Conservation (phyloP, 2,888 invertebrate species). For the Xiphydria camelus region DNA sequence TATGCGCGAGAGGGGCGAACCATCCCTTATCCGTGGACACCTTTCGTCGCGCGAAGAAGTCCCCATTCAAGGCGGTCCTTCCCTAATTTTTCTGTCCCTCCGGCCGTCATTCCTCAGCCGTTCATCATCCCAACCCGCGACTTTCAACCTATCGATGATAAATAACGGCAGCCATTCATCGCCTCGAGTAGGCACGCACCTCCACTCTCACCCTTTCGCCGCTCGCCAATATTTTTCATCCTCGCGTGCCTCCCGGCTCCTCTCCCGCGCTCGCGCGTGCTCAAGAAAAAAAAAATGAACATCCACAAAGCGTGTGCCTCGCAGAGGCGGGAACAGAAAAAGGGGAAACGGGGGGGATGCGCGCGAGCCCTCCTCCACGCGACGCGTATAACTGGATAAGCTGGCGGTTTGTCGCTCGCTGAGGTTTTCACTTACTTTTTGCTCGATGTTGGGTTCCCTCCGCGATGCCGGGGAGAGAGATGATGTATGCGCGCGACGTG, state of each 20-base stretch:
- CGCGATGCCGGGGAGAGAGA: conserved; percentile 21
- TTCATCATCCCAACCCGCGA: background rate
- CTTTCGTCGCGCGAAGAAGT: background rate
- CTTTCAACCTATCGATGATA: conserved; percentile 12
- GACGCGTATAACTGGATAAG: conserved; percentile 41
- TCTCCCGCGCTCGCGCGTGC: background rate
- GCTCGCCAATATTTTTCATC: conserved; percentile 14
- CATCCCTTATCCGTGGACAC: conserved; percentile 1
- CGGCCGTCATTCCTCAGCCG: background rate
- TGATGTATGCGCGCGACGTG: conserved; percentile 38
- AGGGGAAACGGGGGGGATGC: conserved; percentile 10
- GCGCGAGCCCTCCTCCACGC: conserved; percentile 10
- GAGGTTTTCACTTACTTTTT: conserved; percentile 42
- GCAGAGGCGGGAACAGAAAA: conserved; percentile 6
- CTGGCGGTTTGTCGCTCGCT: conserved; percentile 41
- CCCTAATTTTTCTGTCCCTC: background rate
- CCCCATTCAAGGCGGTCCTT: background rate
- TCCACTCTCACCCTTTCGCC: background rate
- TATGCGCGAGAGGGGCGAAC: too few relatives aligned
- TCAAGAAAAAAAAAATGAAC: background rate
- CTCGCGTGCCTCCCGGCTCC: background rate
- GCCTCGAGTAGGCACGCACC: too few relatives aligned
- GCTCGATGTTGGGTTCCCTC: conserved; percentile 28
- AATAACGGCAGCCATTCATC: conserved; percentile 5
- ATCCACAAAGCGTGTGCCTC: background rate